phyloP scores from a whole-genome alignment of 2,888 invertebrate species.

The Ptilodon capucinus region DNA sequence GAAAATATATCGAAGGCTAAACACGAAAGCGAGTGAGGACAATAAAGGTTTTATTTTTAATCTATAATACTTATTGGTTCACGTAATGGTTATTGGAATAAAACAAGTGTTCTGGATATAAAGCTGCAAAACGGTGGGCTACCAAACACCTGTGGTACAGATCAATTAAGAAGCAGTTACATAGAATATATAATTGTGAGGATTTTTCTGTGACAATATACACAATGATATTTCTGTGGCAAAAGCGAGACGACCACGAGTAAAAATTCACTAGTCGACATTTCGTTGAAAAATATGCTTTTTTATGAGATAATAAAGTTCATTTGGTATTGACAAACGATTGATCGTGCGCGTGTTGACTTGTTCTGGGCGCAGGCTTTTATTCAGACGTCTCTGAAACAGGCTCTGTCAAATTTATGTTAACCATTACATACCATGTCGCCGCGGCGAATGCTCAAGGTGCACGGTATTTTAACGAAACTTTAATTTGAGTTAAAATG shows the following conservation, averaged over 20 bases:
- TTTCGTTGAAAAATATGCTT: too few species aligned
- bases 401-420: constrained; percentile 64
- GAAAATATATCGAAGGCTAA: constrained; percentile 22
- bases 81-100: constrained; percentile 24
- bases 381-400: constrained; percentile 68
- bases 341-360: too few species aligned
- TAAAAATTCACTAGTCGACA: too few species aligned
- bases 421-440: constrained; percentile 60
- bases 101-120: constrained; percentile 22
- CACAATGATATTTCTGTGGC: too few species aligned
- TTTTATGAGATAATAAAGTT: too few species aligned
- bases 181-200: too few species aligned
- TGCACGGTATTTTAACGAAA: constrained; percentile 67
- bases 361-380: too few species aligned
- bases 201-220: too few species aligned
- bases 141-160: constrained; percentile 39
- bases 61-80: constrained; percentile 26
- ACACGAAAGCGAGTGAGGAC: constrained; percentile 19
- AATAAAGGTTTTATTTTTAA: constrained; percentile 23
- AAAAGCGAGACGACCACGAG: too few species aligned
- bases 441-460: constrained; percentile 42
- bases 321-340: too few species aligned
- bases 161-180: constrained; percentile 57
- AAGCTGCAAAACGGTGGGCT: constrained; percentile 3
- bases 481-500: constrained; percentile 61